Conservation (phyloP, 2,888 invertebrate species). For the Zhuqinia jingwanae region DNA sequence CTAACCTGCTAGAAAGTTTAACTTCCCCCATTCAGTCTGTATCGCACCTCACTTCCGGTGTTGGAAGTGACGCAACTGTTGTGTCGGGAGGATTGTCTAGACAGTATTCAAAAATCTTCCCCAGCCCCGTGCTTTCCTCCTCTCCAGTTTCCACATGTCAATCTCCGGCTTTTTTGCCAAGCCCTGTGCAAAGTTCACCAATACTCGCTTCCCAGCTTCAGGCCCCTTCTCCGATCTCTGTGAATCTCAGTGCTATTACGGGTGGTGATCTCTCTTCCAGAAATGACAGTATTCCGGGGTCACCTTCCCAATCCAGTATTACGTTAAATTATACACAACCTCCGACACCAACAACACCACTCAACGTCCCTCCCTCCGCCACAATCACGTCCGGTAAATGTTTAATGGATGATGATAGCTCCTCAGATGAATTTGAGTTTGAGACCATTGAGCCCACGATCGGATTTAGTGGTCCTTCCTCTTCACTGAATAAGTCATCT, state of each 20-base stretch:
- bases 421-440: constrained; percentile 78
- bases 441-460: constrained; percentile 79
- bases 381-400: constrained; percentile 35
- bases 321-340: constrained; percentile 66
- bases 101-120: constrained; percentile 74
- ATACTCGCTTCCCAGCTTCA: constrained; percentile 78
- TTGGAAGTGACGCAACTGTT: background rate
- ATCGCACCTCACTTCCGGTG: background rate
- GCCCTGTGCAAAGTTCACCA: constrained; percentile 76
- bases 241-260: constrained; percentile 64
- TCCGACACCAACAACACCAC: constrained; percentile 13
- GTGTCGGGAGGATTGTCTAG: constrained; percentile 5
- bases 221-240: constrained; percentile 65
- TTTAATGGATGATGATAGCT: constrained; percentile 74
- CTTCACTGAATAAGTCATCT: background rate
- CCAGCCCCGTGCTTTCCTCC: constrained; percentile 58
- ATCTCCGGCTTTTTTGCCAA: constrained; percentile 52
- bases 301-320: constrained; percentile 61
- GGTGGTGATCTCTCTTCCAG: constrained; percentile 46
- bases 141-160: constrained; percentile 55
- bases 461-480: constrained; percentile 65
- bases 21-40: constrained; percentile 45
- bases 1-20: constrained; percentile 63
- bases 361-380: background rate
- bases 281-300: constrained; percentile 47